These are phyloP conservation scores for Atta cephalotes DNA, from an alignment of 1,140 invertebrate species.

Conservation along the genomic window DNA sequence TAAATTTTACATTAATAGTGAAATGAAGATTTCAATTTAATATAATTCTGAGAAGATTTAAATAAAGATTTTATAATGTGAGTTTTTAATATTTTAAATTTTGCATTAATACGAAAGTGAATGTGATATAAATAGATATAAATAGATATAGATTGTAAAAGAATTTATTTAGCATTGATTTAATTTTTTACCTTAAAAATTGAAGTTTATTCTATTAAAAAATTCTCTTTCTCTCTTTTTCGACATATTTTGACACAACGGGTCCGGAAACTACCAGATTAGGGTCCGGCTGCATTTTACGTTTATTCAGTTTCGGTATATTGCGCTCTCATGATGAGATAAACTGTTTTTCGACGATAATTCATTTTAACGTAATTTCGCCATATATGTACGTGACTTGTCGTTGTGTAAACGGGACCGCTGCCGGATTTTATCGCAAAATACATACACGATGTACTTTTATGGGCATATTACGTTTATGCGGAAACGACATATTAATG, in stretches of 20 bases:
- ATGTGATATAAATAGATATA: neutral
- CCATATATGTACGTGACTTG: conserved; percentile 3
- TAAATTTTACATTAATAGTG: conserved; percentile 4
- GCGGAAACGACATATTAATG: conserved; percentile 17
- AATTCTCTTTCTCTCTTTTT: neutral
- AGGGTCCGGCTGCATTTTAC: conserved; percentile 24
- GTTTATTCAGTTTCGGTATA: conserved; percentile 12
- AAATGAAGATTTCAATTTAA: neutral
- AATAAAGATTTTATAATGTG: neutral
- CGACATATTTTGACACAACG: neutral
- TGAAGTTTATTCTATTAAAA: neutral
- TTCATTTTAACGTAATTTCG: conserved; percentile 54
- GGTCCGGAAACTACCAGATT: neutral
- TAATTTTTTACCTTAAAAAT: neutral
- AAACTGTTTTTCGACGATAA: conserved; percentile 39
- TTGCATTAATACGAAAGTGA: neutral
- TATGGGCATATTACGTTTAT: neutral
- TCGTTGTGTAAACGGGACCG: conserved; percentile 14
- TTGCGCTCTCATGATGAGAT: conserved; percentile 5
- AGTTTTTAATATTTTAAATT: neutral
- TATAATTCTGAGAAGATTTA: neutral
- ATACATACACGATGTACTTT: neutral
- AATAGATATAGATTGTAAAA: neutral
- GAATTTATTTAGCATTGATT: neutral
- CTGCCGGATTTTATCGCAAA: conserved; percentile 18